Conservation (phyloP, 1,140 invertebrate species). For the Tyrophagus putrescentiae region DNA sequence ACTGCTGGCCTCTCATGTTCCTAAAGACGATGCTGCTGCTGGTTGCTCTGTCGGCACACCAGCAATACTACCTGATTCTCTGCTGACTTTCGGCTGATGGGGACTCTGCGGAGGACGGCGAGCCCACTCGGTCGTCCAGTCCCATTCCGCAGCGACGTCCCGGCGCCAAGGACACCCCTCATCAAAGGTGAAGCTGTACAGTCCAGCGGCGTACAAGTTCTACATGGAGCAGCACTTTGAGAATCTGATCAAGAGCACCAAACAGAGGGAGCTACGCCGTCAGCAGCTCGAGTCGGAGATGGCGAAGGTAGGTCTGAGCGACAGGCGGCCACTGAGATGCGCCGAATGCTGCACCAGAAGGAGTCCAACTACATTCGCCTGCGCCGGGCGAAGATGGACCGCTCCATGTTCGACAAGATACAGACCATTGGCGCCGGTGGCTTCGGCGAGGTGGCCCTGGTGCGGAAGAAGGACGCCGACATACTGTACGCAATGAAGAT, state of each 20-base stretch:
- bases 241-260: constrained; percentile 87
- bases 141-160: constrained; percentile 84
- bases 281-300: constrained; percentile 90
- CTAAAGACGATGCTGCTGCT: no score
- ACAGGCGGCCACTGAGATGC: constrained; percentile 79
- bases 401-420: constrained; percentile 84
- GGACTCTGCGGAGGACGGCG: no score
- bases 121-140: no score
- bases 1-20: no score
- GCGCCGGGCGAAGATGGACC: constrained; percentile 96
- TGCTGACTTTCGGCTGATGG: no score
- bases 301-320: constrained; percentile 69
- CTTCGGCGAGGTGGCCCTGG: constrained; percentile 93
- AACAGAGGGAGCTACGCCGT: constrained; percentile 69
- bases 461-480: constrained; percentile 85
- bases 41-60: no score
- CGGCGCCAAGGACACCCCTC: constrained; percentile 71
- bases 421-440: constrained; percentile 85
- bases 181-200: constrained; percentile 61
- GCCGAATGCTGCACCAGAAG: constrained; percentile 91
- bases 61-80: no score
- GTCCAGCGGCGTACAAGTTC: constrained; percentile 94
- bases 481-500: constrained; percentile 99
- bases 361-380: constrained; percentile 90
- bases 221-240: constrained; percentile 99